Evolutionary conservation across 2,888 invertebrate species (phyloP).

Genomic region (Himalopsyche kuldschensis): DNA sequence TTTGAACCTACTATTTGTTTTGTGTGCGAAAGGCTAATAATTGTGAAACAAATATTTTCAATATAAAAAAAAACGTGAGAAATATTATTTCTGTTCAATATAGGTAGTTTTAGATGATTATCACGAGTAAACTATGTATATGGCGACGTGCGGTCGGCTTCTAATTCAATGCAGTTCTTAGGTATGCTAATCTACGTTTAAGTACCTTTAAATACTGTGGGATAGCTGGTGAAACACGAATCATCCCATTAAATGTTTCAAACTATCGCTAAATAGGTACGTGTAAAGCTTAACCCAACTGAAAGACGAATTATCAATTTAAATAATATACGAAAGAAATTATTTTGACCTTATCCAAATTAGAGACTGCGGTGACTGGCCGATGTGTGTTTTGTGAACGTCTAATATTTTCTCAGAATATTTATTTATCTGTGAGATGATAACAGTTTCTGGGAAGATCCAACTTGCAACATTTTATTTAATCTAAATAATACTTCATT

Average conservation of each 20-base stretch:
- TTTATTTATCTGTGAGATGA: not conserved
- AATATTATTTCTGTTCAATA: too few species aligned
- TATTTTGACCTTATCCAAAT: not conserved
- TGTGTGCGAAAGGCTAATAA: too few species aligned
- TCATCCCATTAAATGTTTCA: not conserved
- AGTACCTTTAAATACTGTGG: slow-evolving; percentile 1
- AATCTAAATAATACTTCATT: not conserved
- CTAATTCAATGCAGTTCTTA: not conserved
- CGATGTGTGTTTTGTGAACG: not conserved
- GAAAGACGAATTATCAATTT: not conserved
- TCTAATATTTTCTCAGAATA: not conserved
- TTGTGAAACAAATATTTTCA: too few species aligned
- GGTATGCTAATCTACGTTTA: slow-evolving; percentile 7
- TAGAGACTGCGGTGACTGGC: not conserved
- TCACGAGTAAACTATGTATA: not conserved
- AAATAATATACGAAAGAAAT: not conserved
- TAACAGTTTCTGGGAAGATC: not conserved
- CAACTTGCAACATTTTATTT: not conserved
- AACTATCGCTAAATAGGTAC: not conserved
- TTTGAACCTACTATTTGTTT: too few species aligned
- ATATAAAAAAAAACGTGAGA: too few species aligned
- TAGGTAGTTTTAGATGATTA: too few species aligned
- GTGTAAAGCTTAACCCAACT: not conserved
- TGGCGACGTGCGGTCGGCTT: not conserved
- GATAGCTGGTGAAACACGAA: not conserved